Conservation (phyloP, 1,140 invertebrate genomes). For the Acromyrmex heyeri region DNA sequence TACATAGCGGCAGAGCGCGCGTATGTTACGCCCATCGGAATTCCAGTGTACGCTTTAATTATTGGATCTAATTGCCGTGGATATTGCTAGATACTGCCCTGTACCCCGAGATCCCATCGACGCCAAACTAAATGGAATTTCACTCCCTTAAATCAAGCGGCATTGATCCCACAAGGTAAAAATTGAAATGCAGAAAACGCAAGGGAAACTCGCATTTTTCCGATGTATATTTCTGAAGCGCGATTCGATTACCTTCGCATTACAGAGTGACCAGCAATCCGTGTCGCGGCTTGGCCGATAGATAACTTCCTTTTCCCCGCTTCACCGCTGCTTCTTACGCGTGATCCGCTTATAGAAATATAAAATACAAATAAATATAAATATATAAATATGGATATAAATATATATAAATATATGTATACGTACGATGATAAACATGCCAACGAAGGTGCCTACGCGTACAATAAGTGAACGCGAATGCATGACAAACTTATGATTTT, state of each 20-base stretch:
- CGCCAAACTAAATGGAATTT: slow-evolving; percentile 55
- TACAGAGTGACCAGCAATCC: background rate
- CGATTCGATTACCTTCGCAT: slow-evolving; percentile 34
- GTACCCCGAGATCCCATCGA: slow-evolving; percentile 10
- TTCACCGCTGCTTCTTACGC: slow-evolving; percentile 45
- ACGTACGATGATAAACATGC: slow-evolving; percentile 69
- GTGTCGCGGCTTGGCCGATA: background rate
- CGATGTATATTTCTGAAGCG: background rate
- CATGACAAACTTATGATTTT: slow-evolving; percentile 49
- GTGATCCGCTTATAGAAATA: slow-evolving; percentile 40
- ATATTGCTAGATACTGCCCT: slow-evolving; percentile 57
- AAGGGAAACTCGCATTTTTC: background rate
- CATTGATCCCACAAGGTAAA: slow-evolving; percentile 56
- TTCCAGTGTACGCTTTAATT: slow-evolving; percentile 66
- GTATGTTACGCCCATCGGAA: slow-evolving; percentile 49
- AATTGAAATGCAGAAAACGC: slow-evolving; percentile 53
- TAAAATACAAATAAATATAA: slow-evolving; percentile 51
- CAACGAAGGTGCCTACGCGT: slow-evolving; percentile 77
- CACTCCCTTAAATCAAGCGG: slow-evolving; percentile 54
- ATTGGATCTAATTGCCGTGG: slow-evolving; percentile 69
- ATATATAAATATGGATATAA: slow-evolving; percentile 65
- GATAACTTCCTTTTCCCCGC: slow-evolving; percentile 3
- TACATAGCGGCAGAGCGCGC: background rate
- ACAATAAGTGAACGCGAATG: slow-evolving; percentile 67
- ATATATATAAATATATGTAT: slow-evolving; percentile 42